Base-by-base conservation (phyloP, 2,888 invertebrate species). In the Eupelmus urozonus region DNA sequence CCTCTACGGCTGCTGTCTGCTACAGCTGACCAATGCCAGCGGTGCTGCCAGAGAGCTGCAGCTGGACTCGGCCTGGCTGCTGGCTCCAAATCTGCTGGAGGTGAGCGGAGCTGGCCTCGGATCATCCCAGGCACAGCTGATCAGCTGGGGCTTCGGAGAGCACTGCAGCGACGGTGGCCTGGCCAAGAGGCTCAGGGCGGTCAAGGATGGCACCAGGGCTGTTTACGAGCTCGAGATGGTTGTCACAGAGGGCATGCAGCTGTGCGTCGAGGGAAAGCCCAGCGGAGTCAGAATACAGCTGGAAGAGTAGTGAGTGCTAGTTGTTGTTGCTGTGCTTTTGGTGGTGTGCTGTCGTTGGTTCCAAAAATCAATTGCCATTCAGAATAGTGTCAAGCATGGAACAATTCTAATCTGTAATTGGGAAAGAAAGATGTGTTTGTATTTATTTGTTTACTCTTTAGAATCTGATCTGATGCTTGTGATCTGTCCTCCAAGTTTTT, bases 241-340 rank as follows among this genome's bases (percentile, higher is more conserved):
- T 23, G 16, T 7, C 13, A 20, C 20, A 23, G 20, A 4, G 1
- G 25, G 23, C 1, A 9, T 62, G n/a, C n/a, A 42, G 20, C 53
- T 72, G 2, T 76, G 76, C 51, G 7, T 40, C 25, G 59, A 49
- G 18, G 76, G 71, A 7, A 16, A 45, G 42, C 51, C 59, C 13
- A 76, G 23, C 23, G 59, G 59, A 20, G 20, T 71, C 40, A 11
- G 4, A 20, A 55, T 76, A 20, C 60, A 40, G 62, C 42, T 16
- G 25, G 16, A 16, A 4, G 18, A 34, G 27, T 40, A 42, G 75
- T 67, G 75, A 75, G 67, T 63, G 55, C 3, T 4, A 25, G 34
- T n/a, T n/a, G n/a, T n/a, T n/a, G n/a, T n/a, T n/a, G n/a, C n/a
- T n/a, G n/a, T n/a, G n/a, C n/a, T n/a, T n/a, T n/a, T n/a, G n/a